Percentiles rank a stretch among this genome's conserved stretches.
Evolutionary conservation across 2,797 vertebrate genomes (phyloP).

Genomic region (Gallinago nigripennis): DNA sequence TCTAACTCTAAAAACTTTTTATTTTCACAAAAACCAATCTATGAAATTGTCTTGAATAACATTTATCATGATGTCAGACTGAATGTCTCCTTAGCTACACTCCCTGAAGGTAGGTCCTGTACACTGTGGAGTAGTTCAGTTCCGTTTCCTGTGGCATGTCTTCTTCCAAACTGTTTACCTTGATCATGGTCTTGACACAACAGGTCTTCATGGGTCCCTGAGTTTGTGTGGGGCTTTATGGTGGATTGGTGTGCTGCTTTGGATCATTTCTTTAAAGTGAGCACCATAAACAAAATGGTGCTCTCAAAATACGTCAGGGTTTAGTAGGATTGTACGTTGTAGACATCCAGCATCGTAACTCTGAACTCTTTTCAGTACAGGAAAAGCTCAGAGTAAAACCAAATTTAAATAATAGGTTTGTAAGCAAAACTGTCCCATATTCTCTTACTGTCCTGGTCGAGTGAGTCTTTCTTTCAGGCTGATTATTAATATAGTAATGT

Average conservation of each 20-base stretch:
- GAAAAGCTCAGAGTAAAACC: background rate
- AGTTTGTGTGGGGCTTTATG: background rate
- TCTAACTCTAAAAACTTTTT: background rate
- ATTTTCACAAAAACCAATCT: background rate
- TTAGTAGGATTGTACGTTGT: background rate
- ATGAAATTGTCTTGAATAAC: background rate
- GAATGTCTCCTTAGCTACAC: background rate
- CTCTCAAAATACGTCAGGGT: background rate
- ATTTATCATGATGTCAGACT: background rate
- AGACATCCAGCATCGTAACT: background rate
- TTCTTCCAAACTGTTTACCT: background rate
- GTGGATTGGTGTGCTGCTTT: accelerated
- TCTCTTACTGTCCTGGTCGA: background rate
- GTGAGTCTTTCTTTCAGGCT: background rate
- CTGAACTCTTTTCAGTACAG: background rate
- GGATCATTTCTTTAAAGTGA: background rate
- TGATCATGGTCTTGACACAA: accelerated
- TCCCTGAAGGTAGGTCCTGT: background rate
- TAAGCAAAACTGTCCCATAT: background rate
- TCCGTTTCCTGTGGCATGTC: background rate
- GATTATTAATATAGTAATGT: background rate
- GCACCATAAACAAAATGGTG: background rate
- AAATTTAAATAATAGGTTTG: background rate
- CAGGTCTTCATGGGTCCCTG: background rate
- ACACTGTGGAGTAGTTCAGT: background rate